Evolutionary conservation across 2,113 vertebrate genomes (phyloP).

Genomic region (Apus apus): DNA sequence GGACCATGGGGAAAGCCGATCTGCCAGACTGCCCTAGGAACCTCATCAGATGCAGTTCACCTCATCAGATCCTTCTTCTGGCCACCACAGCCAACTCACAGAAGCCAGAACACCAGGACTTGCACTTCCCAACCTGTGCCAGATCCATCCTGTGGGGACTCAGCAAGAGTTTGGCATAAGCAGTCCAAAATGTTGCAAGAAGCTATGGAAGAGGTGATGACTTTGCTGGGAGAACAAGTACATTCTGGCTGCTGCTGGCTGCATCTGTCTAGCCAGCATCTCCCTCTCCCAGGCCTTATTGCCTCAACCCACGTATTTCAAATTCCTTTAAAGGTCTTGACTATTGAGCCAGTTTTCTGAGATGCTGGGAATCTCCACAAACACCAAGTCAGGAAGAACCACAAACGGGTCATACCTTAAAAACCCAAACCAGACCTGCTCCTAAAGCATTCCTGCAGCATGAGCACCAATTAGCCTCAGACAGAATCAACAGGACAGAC

Average conservation of each 20-base stretch:
- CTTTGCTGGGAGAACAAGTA: background rate
- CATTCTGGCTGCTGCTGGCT: background rate
- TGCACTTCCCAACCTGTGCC: background rate
- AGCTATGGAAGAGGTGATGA: background rate
- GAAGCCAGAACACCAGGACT: background rate
- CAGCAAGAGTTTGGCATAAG: background rate
- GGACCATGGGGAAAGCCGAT: background rate
- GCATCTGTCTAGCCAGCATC: background rate
- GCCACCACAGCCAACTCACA: background rate
- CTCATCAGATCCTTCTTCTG: background rate
- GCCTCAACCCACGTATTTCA: background rate
- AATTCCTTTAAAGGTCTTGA: background rate
- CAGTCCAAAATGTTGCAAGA: background rate
- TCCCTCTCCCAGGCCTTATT: background rate
- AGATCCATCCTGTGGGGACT: background rate
- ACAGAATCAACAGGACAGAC: background rate
- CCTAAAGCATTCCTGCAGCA: background rate
- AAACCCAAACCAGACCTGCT: background rate
- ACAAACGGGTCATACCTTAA: background rate
- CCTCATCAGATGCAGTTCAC: background rate
- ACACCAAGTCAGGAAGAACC: background rate
- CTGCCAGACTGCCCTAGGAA: background rate
- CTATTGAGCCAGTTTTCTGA: background rate
- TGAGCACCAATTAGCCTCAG: background rate
- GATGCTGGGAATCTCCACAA: constrained; percentile 4